Evolutionary conservation across 2,113 vertebrate genomes (phyloP).

Genomic region (Ophiodon elongatus): DNA sequence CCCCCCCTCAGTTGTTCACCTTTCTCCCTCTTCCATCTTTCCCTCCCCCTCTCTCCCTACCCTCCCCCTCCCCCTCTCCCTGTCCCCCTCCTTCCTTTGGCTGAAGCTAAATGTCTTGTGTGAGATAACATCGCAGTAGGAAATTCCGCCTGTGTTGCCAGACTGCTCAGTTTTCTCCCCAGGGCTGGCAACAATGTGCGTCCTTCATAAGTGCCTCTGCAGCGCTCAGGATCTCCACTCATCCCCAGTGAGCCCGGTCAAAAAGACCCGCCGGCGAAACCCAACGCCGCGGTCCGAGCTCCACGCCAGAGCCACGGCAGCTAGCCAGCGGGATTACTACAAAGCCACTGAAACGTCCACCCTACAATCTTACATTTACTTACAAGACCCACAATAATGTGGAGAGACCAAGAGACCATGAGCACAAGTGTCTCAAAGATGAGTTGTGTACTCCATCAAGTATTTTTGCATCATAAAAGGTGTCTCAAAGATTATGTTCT

Average conservation of each 20-base stretch:
- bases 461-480: background rate
- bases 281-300: conserved; percentile 53
- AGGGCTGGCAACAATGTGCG: conserved; percentile 78
- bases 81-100: conserved; percentile 63
- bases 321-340: conserved; percentile 57
- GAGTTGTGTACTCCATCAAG: background rate
- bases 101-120: conserved; percentile 78
- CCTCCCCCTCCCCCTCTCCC: background rate
- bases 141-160: conserved; percentile 83
- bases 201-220: conserved; percentile 77
- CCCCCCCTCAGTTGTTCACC: background rate
- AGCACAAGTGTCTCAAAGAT: background rate
- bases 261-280: conserved; percentile 71
- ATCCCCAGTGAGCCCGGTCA: conserved; percentile 67
- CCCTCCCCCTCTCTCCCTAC: background rate
- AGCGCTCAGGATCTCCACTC: conserved; percentile 65
- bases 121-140: conserved; percentile 82
- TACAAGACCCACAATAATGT: background rate
- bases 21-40: conserved; percentile 1
- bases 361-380: background rate
- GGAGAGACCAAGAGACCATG: background rate
- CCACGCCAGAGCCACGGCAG: conserved; percentile 40
- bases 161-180: conserved; percentile 80
- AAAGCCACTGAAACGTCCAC: conserved; percentile 33
- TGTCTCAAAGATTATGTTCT: background rate